A percentile compares a stretch with the other conserved stretches of the same genome.
These are phyloP conservation scores for Pteromalus puparum DNA, from an alignment of 1,140 invertebrate species.

Conservation along the genomic window DNA sequence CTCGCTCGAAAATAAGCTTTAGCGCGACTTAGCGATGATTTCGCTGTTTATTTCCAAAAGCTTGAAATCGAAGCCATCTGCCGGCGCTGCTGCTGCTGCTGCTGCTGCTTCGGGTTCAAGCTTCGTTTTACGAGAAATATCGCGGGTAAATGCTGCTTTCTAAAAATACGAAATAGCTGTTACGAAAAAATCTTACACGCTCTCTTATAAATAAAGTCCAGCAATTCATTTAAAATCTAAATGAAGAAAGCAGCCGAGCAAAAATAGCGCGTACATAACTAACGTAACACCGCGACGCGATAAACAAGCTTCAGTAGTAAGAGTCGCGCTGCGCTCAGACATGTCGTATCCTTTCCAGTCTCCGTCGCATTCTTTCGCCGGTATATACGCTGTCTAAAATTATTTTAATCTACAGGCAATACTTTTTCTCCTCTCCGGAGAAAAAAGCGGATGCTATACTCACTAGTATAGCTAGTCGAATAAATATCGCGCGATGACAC, in stretches of 20 bases:
- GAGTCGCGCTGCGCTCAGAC: slow-evolving; percentile 8
- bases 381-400: slow-evolving; percentile 29
- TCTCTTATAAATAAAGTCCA: no score
- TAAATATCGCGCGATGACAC: neutral
- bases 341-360: neutral
- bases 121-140: no score
- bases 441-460: neutral
- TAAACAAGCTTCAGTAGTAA: slow-evolving; percentile 34
- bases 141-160: no score
- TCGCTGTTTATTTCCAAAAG: slow-evolving; percentile 50
- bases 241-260: no score
- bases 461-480: neutral
- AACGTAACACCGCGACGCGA: no score
- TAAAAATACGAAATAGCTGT: no score
- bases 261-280: neutral
- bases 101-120: neutral
- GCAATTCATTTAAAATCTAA: no score
- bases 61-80: slow-evolving; percentile 46
- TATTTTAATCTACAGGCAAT: neutral
- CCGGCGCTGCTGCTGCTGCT: no score
- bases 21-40: neutral
- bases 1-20: neutral
- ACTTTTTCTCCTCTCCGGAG: neutral
- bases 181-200: no score
- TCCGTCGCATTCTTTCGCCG: neutral